Evolutionary conservation across 1,140 invertebrate genomes (phyloP).

Genomic region (Heliconius hewitsoni): DNA sequence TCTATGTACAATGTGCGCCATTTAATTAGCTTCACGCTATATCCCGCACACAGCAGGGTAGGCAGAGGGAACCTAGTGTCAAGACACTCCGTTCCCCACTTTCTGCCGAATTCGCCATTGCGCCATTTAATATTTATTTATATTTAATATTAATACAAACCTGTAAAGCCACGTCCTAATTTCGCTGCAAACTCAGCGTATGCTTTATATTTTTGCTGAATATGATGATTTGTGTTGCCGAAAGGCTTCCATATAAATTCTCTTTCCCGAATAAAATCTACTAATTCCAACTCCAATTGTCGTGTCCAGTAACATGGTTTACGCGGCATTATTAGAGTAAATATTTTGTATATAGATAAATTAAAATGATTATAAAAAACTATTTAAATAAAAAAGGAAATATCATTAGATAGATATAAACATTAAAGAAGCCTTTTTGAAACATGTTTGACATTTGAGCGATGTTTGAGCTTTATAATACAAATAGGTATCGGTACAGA

Average conservation of each 20-base stretch:
- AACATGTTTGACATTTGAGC: too few species aligned
- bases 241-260: slow-evolving; percentile 71
- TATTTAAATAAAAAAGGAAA: background rate
- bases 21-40: too few species aligned
- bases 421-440: too few species aligned
- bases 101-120: too few species aligned
- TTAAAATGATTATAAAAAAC: background rate
- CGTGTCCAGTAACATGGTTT: slow-evolving; percentile 71
- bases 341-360: background rate
- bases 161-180: slow-evolving; percentile 65
- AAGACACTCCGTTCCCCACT: too few species aligned
- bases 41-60: too few species aligned
- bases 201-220: slow-evolving; percentile 73
- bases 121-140: background rate
- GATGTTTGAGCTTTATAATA: too few species aligned
- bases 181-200: slow-evolving; percentile 72
- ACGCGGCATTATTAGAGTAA: slow-evolving; percentile 52
- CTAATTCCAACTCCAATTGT: slow-evolving; percentile 65
- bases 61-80: too few species aligned
- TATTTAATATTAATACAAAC: slow-evolving; percentile 39
- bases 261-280: slow-evolving; percentile 62
- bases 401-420: too few species aligned
- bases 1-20: background rate
- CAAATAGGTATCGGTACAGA: background rate
- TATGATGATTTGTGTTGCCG: slow-evolving; percentile 72